Conservation (phyloP, 2,113 vertebrate genomes). For the Dascyllus trimaculatus region DNA sequence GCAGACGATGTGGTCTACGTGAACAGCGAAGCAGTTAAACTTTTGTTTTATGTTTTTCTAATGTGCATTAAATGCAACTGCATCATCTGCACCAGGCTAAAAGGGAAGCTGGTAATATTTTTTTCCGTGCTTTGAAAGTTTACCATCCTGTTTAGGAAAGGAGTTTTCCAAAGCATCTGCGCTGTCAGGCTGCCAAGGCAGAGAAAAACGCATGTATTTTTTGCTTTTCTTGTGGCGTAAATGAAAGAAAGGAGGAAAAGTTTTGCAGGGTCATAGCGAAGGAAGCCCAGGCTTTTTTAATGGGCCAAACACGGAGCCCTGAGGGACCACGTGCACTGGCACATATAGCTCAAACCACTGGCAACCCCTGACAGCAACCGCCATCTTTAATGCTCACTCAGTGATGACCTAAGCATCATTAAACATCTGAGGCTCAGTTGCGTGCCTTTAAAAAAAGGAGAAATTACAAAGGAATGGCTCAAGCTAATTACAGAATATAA, state of each 20-base stretch:
- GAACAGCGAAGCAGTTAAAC: slow-evolving; percentile 43
- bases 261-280: slow-evolving; percentile 65
- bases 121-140: slow-evolving; percentile 70
- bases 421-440: slow-evolving; percentile 47
- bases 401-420: slow-evolving; percentile 50
- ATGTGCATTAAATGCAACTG: slow-evolving; percentile 43
- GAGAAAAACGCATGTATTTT: slow-evolving; percentile 39
- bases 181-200: slow-evolving; percentile 40
- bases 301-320: slow-evolving; percentile 60
- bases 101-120: slow-evolving; percentile 29
- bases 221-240: slow-evolving; percentile 62
- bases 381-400: slow-evolving; percentile 44
- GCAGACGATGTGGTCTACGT: slow-evolving; percentile 63
- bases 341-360: slow-evolving; percentile 42
- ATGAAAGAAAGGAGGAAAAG: slow-evolving; percentile 24
- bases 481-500: slow-evolving; percentile 56
- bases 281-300: slow-evolving; percentile 58
- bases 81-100: slow-evolving; percentile 48
- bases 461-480: slow-evolving; percentile 34
- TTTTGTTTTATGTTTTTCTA: slow-evolving; percentile 36
- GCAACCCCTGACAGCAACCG: slow-evolving; percentile 32
- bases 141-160: slow-evolving; percentile 48
- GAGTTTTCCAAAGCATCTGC: slow-evolving; percentile 67
- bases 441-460: slow-evolving; percentile 17
- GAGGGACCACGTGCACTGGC: slow-evolving; percentile 65